Conservation (phyloP, 2,888 invertebrate genomes). For the Synergus japonicus region DNA sequence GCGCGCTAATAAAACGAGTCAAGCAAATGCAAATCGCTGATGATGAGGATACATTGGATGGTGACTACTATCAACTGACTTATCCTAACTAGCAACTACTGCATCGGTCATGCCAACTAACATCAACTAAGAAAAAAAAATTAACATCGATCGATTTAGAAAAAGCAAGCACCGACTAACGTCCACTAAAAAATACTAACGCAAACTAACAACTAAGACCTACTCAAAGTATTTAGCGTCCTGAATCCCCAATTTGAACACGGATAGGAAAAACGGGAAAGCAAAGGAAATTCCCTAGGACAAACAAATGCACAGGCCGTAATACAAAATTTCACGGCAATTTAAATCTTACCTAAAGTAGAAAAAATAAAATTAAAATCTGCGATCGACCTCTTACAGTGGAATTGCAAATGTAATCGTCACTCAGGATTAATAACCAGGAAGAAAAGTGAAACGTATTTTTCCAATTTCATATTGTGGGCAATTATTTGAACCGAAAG, state of each 20-base stretch:
- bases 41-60: slow-evolving; percentile 72
- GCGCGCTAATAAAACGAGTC: slow-evolving; percentile 74
- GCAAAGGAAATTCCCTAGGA: neutral
- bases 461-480: slow-evolving; percentile 68
- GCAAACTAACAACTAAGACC: neutral
- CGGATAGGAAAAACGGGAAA: neutral
- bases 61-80: slow-evolving; percentile 76
- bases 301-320: neutral
- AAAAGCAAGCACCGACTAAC: slow-evolving; percentile 61
- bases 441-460: slow-evolving; percentile 61
- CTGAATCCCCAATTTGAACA: neutral
- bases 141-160: neutral
- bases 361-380: slow-evolving; percentile 8
- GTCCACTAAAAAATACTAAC: neutral
- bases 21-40: slow-evolving; percentile 74
- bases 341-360: neutral
- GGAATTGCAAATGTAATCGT: slow-evolving; percentile 28
- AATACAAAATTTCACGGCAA: neutral
- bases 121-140: neutral
- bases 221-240: neutral
- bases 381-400: neutral
- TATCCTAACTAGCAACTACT: slow-evolving; percentile 74
- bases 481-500: neutral
- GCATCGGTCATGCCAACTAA: slow-evolving; percentile 63
- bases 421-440: slow-evolving; percentile 11